phyloP scores from a whole-genome alignment of 1,140 invertebrate species.

The Brachionus manjavacas region DNA sequence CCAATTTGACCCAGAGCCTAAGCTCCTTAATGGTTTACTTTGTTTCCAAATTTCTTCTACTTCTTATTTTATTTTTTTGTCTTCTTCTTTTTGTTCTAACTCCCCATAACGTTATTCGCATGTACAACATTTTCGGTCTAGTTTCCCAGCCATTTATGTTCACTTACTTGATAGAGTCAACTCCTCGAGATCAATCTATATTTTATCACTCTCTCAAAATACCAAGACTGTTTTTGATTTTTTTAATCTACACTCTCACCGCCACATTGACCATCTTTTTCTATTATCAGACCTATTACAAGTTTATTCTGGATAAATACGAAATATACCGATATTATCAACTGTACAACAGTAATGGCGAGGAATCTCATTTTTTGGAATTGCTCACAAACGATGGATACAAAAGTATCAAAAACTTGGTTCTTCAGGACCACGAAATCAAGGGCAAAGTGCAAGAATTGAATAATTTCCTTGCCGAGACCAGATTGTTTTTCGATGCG shows the following conservation, averaged over 20 bases:
- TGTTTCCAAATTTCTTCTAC: not conserved
- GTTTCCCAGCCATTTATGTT: constrained; percentile 27
- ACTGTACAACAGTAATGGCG: not conserved
- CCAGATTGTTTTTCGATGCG: not conserved
- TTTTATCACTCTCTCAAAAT: not conserved
- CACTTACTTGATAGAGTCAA: not conserved
- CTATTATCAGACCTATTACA: constrained; percentile 15
- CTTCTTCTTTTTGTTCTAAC: not conserved
- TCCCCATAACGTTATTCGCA: not conserved
- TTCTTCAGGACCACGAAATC: not conserved
- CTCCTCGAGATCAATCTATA: not conserved
- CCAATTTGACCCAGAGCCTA: not conserved
- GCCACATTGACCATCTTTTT: not conserved
- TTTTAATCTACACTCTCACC: not conserved
- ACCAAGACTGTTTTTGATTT: not conserved
- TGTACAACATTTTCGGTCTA: constrained; percentile 1
- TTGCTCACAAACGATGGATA: constrained; percentile 2
- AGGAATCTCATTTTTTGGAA: constrained; percentile 13
- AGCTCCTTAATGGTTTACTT: not conserved
- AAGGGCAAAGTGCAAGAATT: not conserved
- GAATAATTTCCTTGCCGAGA: not conserved
- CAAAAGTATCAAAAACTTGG: not conserved
- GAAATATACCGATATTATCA: not conserved
- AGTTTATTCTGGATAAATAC: constrained; percentile 3
- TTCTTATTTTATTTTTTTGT: not conserved